Conservation (phyloP, 2,797 vertebrate genomes). For the Amniataba percoides region DNA sequence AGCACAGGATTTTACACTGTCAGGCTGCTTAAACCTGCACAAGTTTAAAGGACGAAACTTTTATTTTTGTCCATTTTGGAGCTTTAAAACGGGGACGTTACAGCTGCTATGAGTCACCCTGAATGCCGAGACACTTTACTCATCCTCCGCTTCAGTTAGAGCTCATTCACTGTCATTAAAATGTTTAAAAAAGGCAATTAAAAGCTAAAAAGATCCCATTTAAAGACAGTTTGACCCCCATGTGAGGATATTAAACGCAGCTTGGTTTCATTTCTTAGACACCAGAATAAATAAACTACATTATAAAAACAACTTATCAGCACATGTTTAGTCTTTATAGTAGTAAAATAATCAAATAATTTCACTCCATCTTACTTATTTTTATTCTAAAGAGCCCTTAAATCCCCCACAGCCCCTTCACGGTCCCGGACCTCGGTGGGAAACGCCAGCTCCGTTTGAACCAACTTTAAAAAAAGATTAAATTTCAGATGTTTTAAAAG, state of each 20-base stretch:
- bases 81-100: slow-evolving; percentile 12
- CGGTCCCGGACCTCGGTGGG: slow-evolving; percentile 28
- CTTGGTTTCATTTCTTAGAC: background rate
- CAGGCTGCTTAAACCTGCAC: background rate
- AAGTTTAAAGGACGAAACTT: background rate
- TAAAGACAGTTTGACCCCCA: slow-evolving; percentile 13
- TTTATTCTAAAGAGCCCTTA: background rate
- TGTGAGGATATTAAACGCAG: background rate
- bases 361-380: slow-evolving; percentile 8
- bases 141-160: slow-evolving; percentile 16
- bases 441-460: background rate
- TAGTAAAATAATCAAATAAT: background rate
- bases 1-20: background rate
- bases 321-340: fast-evolving
- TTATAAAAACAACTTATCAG: background rate
- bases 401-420: slow-evolving; percentile 10
- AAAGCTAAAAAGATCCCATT: background rate
- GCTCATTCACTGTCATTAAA: background rate
- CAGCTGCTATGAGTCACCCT: slow-evolving; percentile 56
- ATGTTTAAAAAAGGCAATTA: background rate
- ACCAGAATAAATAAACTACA: background rate
- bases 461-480: slow-evolving; percentile 27
- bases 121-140: slow-evolving; percentile 52
- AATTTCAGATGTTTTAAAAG: too few relatives aligned
- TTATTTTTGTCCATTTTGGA: background rate